A percentile compares a stretch with the other conserved stretches of the same genome.
Evolutionary conservation across 1,140 invertebrate species (phyloP).

Genomic region (Drosophila kikkawai): DNA sequence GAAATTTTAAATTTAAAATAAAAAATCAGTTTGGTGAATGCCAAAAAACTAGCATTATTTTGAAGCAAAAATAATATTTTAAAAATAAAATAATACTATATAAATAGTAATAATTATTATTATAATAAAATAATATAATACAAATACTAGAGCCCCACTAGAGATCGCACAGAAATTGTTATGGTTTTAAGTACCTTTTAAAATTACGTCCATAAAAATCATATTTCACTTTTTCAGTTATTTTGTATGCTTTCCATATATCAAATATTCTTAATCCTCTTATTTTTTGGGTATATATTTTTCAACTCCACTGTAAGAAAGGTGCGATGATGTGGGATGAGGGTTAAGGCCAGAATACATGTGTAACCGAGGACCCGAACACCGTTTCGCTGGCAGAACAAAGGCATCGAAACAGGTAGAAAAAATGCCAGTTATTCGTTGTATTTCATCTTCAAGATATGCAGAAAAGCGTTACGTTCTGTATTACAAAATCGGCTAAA

Average conservation of each 20-base stretch:
- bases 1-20: neutral
- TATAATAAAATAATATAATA: neutral
- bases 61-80: neutral
- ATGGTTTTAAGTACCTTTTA: too few relatives aligned
- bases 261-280: neutral
- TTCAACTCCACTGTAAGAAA: neutral
- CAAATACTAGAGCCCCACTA: too few relatives aligned
- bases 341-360: neutral
- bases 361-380: neutral
- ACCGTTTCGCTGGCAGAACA: conserved; percentile 10
- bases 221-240: too few relatives aligned
- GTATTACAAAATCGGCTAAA: neutral
- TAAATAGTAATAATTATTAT: neutral
- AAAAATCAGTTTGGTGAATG: too few relatives aligned
- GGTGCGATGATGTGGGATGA: neutral
- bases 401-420: conserved; percentile 22
- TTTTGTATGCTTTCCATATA: neutral
- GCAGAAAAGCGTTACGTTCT: neutral
- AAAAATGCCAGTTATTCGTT: conserved; percentile 22
- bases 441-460: conserved; percentile 3
- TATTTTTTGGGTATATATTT: neutral
- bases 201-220: too few relatives aligned
- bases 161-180: too few relatives aligned
- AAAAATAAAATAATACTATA: neutral
- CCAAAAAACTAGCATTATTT: neutral